These are phyloP conservation scores for Lepus americanus DNA, from an alignment of 2,113 vertebrate genomes.

Conservation along the genomic window DNA sequence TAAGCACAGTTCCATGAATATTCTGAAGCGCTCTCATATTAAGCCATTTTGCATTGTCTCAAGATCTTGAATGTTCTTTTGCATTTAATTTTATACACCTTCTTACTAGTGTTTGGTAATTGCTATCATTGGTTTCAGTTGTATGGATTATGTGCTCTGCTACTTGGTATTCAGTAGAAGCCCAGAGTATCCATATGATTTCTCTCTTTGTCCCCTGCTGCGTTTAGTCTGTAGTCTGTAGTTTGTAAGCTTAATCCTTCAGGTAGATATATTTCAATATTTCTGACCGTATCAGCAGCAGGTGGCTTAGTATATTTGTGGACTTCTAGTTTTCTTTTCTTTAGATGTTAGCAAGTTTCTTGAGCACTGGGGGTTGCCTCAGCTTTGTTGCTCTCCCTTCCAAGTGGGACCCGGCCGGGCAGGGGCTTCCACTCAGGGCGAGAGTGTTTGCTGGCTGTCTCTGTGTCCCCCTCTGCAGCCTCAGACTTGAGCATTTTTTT, in stretches of 20 bases:
- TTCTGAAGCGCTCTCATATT: background rate
- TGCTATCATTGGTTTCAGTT: background rate
- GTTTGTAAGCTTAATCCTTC: background rate
- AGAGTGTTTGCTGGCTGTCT: background rate
- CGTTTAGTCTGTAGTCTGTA: background rate
- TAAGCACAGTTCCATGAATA: too few relatives aligned
- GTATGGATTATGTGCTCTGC: background rate
- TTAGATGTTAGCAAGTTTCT: background rate
- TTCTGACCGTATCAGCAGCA: background rate
- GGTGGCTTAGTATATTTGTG: background rate
- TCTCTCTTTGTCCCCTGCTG: background rate
- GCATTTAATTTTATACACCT: background rate
- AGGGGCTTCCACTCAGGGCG: background rate
- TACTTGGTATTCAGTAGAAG: accelerated
- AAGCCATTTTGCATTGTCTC: background rate
- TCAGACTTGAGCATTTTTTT: background rate
- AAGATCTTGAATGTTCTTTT: background rate
- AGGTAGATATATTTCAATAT: background rate
- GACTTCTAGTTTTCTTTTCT: background rate
- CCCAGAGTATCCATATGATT: background rate
- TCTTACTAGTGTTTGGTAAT: background rate
- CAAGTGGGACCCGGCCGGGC: too few relatives aligned
- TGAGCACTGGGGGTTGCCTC: background rate
- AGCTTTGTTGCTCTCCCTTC: background rate
- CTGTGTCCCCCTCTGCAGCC: background rate